These are phyloP conservation scores for Allygus modestus DNA, from an alignment of 2,888 invertebrate genomes.

Conservation along the genomic window DNA sequence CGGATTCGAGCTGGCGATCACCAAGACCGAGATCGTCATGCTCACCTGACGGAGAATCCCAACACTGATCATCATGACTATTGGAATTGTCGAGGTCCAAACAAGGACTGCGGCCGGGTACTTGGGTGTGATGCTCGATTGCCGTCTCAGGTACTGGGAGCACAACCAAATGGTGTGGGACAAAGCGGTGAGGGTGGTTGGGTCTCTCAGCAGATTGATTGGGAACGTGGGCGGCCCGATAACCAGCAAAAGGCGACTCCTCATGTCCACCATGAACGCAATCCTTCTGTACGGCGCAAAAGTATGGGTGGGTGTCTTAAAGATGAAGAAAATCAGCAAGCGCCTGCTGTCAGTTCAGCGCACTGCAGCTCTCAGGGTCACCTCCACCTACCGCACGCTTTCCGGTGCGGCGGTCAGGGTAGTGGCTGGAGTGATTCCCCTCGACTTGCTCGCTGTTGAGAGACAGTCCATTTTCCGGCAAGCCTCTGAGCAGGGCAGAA, in stretches of 20 bases:
- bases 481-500: too few relatives aligned
- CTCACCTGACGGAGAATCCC: neutral
- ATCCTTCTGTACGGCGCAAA: neutral
- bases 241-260: conserved; percentile 10
- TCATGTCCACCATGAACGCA: neutral
- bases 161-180: neutral
- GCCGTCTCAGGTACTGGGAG: neutral
- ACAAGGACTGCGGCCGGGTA: neutral
- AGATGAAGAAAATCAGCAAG: too few relatives aligned
- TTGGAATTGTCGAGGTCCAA: neutral
- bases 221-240: neutral
- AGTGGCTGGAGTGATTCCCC: too few relatives aligned
- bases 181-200: neutral
- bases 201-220: neutral
- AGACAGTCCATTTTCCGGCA: too few relatives aligned
- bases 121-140: neutral
- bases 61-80: neutral
- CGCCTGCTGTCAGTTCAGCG: too few relatives aligned
- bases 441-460: too few relatives aligned
- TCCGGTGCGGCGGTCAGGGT: too few relatives aligned
- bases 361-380: too few relatives aligned
- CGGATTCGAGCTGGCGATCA: neutral
- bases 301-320: too few relatives aligned
- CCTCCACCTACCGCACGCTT: too few relatives aligned
- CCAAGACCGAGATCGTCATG: neutral